phyloP scores from a whole-genome alignment of 2,113 vertebrate genomes.

The Cacatua alba region DNA sequence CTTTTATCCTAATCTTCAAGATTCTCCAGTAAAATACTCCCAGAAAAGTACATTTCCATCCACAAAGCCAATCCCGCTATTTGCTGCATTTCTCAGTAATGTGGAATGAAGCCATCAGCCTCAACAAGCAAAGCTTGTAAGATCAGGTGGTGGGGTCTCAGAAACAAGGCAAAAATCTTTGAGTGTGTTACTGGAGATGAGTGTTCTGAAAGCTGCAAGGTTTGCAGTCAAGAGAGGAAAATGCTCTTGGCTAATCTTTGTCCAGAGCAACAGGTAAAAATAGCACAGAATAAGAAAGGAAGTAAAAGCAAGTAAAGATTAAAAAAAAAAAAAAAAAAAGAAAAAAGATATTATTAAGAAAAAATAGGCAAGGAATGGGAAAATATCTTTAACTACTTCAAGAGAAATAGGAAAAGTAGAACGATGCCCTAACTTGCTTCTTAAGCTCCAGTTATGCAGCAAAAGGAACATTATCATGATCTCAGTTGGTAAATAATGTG shows the following conservation, averaged over 20 bases:
- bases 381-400: no score
- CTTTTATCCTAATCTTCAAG: neutral
- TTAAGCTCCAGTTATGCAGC: no score
- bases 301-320: no score
- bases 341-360: neutral
- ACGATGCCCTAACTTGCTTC: no score
- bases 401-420: no score
- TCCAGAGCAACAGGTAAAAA: neutral
- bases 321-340: neutral
- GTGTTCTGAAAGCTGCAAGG: neutral
- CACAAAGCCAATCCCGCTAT: neutral
- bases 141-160: neutral
- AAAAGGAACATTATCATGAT: no score
- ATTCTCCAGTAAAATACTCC: neutral
- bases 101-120: neutral
- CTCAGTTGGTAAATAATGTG: no score
- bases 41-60: neutral
- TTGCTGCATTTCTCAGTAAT: neutral
- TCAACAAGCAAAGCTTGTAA: neutral
- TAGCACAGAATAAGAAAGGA: neutral
- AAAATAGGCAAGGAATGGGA: no score
- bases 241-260: neutral
- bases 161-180: neutral
- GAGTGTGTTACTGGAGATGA: neutral
- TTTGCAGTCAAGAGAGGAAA: neutral